Base-by-base conservation (phyloP, 2,888 invertebrate species). In the Protophormia terraenovae region DNA sequence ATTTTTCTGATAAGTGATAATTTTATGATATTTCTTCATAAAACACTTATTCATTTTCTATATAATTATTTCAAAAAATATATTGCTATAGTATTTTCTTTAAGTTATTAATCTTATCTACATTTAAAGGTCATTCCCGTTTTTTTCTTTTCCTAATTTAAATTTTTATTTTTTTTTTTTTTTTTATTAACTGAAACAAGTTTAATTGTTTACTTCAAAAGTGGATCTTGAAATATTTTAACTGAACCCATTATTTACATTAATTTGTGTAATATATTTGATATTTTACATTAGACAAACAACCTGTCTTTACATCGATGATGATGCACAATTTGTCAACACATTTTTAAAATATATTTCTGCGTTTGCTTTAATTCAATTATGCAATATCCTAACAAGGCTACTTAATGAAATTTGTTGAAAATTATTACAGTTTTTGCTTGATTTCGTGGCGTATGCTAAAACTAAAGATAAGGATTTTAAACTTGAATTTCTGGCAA, bases 381-480 rank as follows among this genome's bases (percentile, higher is more conserved):
- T 80, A 80, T 80, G 80, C 66, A 72, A 80, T 16, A 45, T 47
- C 45, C 41, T 47, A 29, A 67, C 47, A 16, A 19, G 47, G 3
- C 27, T 27, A 45, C 41, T 27, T 41, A 14, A 22, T 7, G 14
- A 10, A 10, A 62, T 24, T 38, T 22, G 32, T 35, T 60, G 35
- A 12, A 35, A 60, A 22, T 35, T 60, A 12, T 22, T 16, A 5
- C 5, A 66, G n/a, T 45, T 35, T 24, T 72, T 32, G 12, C 1
- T 22, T 35, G 32, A 16, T 55, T 80, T 45, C 32, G 71, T 19
- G 29, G 27, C 69, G 10, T 41, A 50, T 41, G 58, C 41, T 29
- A 60, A 35, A 38, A 19, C 29, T 7, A 14, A 12, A 67, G 19
- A 19, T 67, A 32, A 50, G 29, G 22, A 32, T 66, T 66, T 66